These are phyloP conservation scores for Petrocephalus microphthalmus DNA, from an alignment of 2,113 vertebrate species.

Conservation along the genomic window DNA sequence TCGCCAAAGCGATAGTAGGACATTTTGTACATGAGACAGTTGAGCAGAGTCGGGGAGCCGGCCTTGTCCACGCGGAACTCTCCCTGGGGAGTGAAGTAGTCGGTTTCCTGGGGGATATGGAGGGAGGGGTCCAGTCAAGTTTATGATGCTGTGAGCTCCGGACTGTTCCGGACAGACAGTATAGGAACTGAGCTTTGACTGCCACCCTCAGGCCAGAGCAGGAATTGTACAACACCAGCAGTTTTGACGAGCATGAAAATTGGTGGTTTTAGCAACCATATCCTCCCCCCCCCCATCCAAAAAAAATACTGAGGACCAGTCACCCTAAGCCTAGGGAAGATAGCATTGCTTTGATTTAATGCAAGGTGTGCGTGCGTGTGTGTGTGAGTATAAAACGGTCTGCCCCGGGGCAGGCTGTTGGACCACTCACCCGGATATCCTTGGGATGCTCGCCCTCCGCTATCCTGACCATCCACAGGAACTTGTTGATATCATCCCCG, in stretches of 20 bases:
- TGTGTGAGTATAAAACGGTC: background rate
- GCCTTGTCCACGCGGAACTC: constrained; percentile 97
- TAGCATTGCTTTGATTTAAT: background rate
- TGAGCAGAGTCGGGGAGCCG: constrained; percentile 91
- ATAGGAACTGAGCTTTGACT: background rate
- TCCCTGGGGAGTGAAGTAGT: constrained; percentile 97
- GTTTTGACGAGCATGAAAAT: background rate
- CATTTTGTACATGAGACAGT: constrained; percentile 99
- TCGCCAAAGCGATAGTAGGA: constrained; percentile 98
- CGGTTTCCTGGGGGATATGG: constrained; percentile 75
- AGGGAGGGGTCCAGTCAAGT: background rate
- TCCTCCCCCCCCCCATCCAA: background rate
- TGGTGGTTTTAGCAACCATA: background rate
- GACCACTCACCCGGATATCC: constrained; percentile 86
- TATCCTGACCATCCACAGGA: constrained; percentile 99
- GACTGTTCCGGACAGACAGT: background rate
- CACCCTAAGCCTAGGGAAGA: background rate
- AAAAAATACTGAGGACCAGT: background rate
- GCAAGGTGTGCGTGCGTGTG: background rate
- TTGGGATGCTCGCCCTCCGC: constrained; percentile 97
- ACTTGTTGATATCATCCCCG: constrained; percentile 97
- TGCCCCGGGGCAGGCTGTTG: background rate
- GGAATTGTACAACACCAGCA: background rate
- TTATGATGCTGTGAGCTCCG: background rate
- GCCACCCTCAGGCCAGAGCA: background rate